Percentiles rank a stretch among this genome's conserved stretches.
phyloP scores from a whole-genome alignment of 2,113 vertebrate genomes.

The Numida meleagris region DNA sequence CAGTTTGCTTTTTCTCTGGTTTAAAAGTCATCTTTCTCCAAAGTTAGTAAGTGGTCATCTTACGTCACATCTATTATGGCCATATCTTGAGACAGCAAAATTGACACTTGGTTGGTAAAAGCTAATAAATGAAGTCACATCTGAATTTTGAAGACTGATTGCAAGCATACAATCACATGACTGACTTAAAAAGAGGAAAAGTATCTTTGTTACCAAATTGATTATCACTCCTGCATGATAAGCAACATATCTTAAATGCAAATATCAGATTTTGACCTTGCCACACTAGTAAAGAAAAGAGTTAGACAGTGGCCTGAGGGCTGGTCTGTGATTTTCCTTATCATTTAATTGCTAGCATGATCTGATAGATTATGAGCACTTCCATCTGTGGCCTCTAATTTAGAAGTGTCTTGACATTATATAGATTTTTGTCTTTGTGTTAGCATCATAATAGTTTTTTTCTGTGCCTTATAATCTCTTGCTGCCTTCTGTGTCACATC shows the following conservation, averaged over 20 bases:
- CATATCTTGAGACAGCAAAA: not conserved
- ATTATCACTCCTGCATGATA: not conserved
- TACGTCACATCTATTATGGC: not conserved
- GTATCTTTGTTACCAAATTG: not conserved
- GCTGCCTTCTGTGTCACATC: not conserved
- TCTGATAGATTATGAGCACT: not conserved
- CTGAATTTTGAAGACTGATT: not conserved
- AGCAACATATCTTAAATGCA: not conserved
- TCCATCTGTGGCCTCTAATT: not conserved
- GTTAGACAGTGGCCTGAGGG: not conserved
- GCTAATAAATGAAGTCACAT: not conserved
- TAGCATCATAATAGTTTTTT: not conserved
- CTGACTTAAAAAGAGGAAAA: not conserved
- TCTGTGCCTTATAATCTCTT: not conserved
- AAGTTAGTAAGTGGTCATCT: not conserved
- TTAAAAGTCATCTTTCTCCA: not conserved
- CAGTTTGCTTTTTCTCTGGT: not conserved
- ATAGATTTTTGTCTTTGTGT: not conserved
- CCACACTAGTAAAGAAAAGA: not conserved
- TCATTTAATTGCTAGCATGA: not conserved
- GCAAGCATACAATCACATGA: not conserved
- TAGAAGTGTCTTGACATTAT: not conserved
- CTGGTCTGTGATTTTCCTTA: not conserved
- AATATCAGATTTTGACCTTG: not conserved
- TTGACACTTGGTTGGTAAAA: not conserved